Evolutionary conservation across 2,888 invertebrate genomes (phyloP).

Genomic region (Podotricha telesiphe): DNA sequence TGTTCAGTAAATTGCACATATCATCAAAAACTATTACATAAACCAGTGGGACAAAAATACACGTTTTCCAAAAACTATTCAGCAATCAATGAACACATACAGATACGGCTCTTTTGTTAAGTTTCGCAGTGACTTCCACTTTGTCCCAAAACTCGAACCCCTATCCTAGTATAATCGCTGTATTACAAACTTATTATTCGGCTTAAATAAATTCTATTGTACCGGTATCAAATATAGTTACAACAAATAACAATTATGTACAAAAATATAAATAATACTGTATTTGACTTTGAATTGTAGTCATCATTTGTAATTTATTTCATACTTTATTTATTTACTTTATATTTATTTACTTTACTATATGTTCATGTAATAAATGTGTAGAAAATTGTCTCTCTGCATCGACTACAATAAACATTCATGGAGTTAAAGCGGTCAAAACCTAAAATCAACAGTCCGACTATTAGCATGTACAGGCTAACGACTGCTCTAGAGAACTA

Average conservation of each 20-base stretch:
- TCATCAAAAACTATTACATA: too few species aligned
- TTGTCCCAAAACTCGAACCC: not conserved
- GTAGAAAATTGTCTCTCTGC: not conserved
- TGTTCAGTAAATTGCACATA: not conserved
- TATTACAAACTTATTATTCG: not conserved
- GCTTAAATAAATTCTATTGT: not conserved
- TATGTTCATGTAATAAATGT: too few species aligned
- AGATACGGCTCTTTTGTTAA: not conserved
- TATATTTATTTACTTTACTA: too few species aligned
- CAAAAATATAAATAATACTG: too few species aligned
- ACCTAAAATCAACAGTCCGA: not conserved
- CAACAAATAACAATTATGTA: too few species aligned
- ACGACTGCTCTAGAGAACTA: constrained; percentile 15
- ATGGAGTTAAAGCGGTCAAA: not conserved
- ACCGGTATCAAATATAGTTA: not conserved
- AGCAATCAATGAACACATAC: not conserved
- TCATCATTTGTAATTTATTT: too few species aligned
- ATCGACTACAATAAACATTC: not conserved
- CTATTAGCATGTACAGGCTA: constrained; percentile 11
- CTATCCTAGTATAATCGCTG: not conserved
- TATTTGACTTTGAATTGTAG: too few species aligned
- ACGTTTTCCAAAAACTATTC: not conserved
- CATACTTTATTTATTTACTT: too few species aligned
- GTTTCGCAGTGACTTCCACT: constrained; percentile 1
- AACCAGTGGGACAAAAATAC: not conserved